Base-by-base conservation (phyloP, 1,140 invertebrate genomes). In the Bilobella aurantiaca region DNA sequence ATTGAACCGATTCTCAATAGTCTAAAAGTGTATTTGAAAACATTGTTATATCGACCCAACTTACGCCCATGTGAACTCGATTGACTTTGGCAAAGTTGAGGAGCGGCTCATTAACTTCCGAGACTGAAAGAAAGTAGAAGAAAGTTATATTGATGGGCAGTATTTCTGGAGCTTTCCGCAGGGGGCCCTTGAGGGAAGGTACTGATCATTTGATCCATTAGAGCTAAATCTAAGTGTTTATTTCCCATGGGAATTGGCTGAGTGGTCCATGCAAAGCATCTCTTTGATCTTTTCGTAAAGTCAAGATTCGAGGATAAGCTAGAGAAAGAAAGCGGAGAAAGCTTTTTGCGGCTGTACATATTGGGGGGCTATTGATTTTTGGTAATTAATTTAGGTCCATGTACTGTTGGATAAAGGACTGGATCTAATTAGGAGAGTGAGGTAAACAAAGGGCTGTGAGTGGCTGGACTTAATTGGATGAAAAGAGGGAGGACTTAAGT, bases 71-170 rank as follows among this genome's bases (percentile, higher is more conserved):
- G 75, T 95, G 90, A 72, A 86, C 85, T 58, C 93, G 81, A 28
- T 85, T 91, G 5, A 93, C 86, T 73, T 84, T 82, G 1, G 86
- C 88, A 63, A 96, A 85, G 76, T 89, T 91, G 34, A 95, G 78
- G 2, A 84, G 81, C 46, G 84, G 81, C 12, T 88, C 87, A 66
- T 83, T 83, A 1, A 89, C 81, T 30, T 86, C 84, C 8, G 83
- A 84, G 69, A 85, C 89, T 87, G 74, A 37, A 74, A 64, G 25
- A 59, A 59, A 27, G 30, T 29, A 34, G 21, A 42, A 18, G 34
- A 8, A 42, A 18, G 34, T 8, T 12, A 42, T 12, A 42, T 42
- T n/a, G n/a, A n/a, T n/a, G n/a, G n/a, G n/a, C n/a, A n/a, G n/a
- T n/a, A n/a, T n/a, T n/a, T n/a, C n/a, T n/a, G n/a, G n/a, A n/a